Conservation (phyloP, 2,888 invertebrate genomes). For the Dysmachus trigonus region DNA sequence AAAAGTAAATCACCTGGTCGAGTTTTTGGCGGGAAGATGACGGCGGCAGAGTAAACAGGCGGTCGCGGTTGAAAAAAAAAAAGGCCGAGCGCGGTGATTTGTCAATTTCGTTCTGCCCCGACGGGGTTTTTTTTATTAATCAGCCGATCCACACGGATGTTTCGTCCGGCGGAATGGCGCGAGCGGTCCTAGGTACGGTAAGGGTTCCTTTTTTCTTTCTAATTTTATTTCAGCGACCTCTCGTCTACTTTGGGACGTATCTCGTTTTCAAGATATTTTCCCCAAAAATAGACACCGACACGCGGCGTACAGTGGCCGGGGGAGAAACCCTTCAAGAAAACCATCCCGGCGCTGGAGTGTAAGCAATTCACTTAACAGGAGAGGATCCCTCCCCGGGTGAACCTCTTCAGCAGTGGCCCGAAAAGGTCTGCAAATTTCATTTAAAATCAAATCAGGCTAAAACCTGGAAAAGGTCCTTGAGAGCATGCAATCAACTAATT, state of each 20-base stretch:
- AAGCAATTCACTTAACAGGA: slow-evolving; percentile 33
- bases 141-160: slow-evolving; percentile 20
- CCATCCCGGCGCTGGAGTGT: background rate
- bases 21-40: background rate
- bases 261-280: background rate
- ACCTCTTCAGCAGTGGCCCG: slow-evolving; percentile 9
- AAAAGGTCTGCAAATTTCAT: slow-evolving; percentile 34
- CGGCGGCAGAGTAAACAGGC: slow-evolving; percentile 40
- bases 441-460: slow-evolving; percentile 44
- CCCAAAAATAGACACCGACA: background rate
- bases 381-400: background rate
- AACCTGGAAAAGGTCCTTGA: slow-evolving; percentile 42
- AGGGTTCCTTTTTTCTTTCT: background rate
- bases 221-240: background rate
- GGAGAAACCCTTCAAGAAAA: background rate
- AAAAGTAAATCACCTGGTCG: slow-evolving; percentile 47
- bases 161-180: background rate
- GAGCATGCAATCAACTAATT: slow-evolving; percentile 47
- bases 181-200: background rate
- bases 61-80: background rate
- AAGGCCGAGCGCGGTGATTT: slow-evolving; percentile 44
- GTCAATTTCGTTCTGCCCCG: slow-evolving; percentile 49
- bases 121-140: slow-evolving; percentile 47
- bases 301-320: background rate
- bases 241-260: background rate